phyloP scores from a whole-genome alignment of 2,888 invertebrate genomes.

The Chloroclystis v-ata region DNA sequence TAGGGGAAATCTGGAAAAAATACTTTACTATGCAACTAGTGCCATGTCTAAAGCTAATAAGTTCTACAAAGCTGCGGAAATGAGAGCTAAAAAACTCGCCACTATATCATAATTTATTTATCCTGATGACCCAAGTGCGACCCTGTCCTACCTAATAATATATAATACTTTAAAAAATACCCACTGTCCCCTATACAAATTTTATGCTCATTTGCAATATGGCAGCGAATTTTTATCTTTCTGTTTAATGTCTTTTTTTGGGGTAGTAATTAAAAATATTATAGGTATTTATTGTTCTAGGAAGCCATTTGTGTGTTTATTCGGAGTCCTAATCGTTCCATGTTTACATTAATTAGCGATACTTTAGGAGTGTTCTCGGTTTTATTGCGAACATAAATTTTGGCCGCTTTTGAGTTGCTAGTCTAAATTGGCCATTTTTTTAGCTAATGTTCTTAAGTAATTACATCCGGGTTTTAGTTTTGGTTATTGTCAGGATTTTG shows the following conservation, averaged over 20 bases:
- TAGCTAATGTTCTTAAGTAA: slow-evolving; percentile 29
- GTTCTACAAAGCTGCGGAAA: slow-evolving; percentile 44
- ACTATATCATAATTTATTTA: slow-evolving; percentile 78
- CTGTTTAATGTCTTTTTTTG: slow-evolving; percentile 71
- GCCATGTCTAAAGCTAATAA: slow-evolving; percentile 12
- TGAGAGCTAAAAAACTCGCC: slow-evolving; percentile 54
- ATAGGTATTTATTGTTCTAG: slow-evolving; percentile 72
- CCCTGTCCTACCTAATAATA: slow-evolving; percentile 61
- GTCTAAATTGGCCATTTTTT: slow-evolving; percentile 28
- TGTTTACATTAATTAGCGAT: slow-evolving; percentile 78
- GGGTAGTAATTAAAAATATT: slow-evolving; percentile 73
- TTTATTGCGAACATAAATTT: slow-evolving; percentile 73
- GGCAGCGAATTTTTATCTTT: slow-evolving; percentile 62
- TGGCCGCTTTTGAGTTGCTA: slow-evolving; percentile 42
- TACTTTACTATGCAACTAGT: neutral
- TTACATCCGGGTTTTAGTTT: slow-evolving; percentile 26
- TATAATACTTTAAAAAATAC: slow-evolving; percentile 55
- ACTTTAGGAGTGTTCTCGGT: slow-evolving; percentile 66
- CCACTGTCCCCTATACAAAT: slow-evolving; percentile 33
- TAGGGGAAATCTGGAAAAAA: neutral
- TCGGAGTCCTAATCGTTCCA: slow-evolving; percentile 68
- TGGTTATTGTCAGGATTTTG: slow-evolving; percentile 25
- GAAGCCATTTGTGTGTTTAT: slow-evolving; percentile 70
- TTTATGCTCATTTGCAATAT: slow-evolving; percentile 69
- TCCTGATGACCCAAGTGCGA: slow-evolving; percentile 71